phyloP scores from a whole-genome alignment of 2,797 vertebrate genomes.

The Amniataba percoides region DNA sequence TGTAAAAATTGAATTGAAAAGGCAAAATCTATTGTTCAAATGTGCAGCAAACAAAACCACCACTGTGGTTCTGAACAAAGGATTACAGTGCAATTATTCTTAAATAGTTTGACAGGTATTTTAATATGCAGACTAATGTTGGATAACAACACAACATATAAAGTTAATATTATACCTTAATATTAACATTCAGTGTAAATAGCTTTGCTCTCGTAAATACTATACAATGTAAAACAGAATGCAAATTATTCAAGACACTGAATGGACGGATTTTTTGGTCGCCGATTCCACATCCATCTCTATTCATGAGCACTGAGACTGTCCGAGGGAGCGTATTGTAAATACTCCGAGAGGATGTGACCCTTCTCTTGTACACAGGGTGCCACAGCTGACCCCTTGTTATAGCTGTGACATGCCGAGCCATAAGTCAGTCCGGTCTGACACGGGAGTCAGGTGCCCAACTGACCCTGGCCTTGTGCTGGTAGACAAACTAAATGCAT shows the following conservation, averaged over 20 bases:
- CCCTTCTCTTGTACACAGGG: conserved; percentile 73
- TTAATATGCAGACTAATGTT: neutral
- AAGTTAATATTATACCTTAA: neutral
- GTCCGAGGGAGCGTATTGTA: conserved; percentile 67
- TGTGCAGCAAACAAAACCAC: neutral
- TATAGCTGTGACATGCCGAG: conserved; percentile 76
- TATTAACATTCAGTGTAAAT: neutral
- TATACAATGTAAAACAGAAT: conserved; percentile 8
- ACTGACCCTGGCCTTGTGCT: conserved; percentile 82
- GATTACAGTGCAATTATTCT: neutral
- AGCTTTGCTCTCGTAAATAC: neutral
- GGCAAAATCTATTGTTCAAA: neutral
- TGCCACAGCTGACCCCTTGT: conserved; percentile 78
- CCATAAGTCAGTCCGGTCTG: conserved; percentile 78
- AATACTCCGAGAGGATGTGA: conserved; percentile 76
- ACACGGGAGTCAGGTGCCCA: conserved; percentile 82
- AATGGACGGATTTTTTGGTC: conserved; percentile 20
- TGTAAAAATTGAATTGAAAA: neutral
- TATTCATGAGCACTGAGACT: conserved; percentile 45
- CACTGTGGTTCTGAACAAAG: neutral
- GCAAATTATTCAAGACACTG: conserved; percentile 31
- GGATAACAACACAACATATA: neutral
- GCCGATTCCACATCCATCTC: conserved; percentile 26
- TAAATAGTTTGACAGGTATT: neutral
- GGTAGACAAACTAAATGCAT: conserved; percentile 87